These are phyloP conservation scores for Aegithalos caudatus DNA, from an alignment of 2,113 vertebrate genomes.

Conservation along the genomic window DNA sequence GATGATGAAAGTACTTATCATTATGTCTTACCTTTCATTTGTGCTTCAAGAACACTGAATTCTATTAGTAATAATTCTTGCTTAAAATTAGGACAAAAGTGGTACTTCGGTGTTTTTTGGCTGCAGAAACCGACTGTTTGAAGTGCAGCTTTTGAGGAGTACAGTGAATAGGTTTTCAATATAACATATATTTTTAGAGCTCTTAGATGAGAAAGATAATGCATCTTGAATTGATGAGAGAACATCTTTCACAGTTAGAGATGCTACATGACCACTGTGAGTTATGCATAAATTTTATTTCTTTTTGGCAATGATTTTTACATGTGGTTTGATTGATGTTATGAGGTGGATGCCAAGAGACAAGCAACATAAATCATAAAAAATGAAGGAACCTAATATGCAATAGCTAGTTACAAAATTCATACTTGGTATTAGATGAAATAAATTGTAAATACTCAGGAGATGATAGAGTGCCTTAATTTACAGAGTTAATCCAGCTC, in stretches of 20 bases:
- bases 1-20: background rate
- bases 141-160: background rate
- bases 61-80: background rate
- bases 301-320: slow-evolving; percentile 54
- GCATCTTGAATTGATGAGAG: slow-evolving; percentile 41
- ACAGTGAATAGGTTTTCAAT: slow-evolving; percentile 3
- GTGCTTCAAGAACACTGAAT: background rate
- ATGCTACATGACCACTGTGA: slow-evolving; percentile 22
- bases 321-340: slow-evolving; percentile 45
- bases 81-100: background rate
- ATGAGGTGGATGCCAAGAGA: slow-evolving; percentile 12
- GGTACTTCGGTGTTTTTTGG: background rate
- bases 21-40: background rate
- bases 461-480: background rate
- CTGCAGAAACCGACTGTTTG: background rate
- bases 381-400: slow-evolving; percentile 42
- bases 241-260: slow-evolving; percentile 38
- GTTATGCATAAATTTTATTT: slow-evolving; percentile 46
- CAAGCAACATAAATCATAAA: slow-evolving; percentile 49
- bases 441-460: slow-evolving; percentile 32
- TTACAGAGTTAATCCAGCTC: background rate
- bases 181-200: slow-evolving; percentile 9
- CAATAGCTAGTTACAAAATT: slow-evolving; percentile 49
- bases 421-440: slow-evolving; percentile 41
- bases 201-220: slow-evolving; percentile 17